A percentile compares a stretch with the other conserved stretches of the same genome.
phyloP scores from a whole-genome alignment of 1,140 invertebrate species.

The Drosophila willistoni region DNA sequence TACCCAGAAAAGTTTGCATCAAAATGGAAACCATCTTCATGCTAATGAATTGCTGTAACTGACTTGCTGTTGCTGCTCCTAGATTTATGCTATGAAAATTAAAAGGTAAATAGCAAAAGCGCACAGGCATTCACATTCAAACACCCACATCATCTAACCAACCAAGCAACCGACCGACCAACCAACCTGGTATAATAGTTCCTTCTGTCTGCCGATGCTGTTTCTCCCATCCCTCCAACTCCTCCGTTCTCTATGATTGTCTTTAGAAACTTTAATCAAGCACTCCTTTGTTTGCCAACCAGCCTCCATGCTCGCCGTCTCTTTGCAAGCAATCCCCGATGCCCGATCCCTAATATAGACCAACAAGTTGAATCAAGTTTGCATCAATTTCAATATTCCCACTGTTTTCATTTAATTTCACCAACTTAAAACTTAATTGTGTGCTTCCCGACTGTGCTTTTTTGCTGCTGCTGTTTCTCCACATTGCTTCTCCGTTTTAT shows the following conservation, averaged over 20 bases:
- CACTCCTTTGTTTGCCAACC: constrained; percentile 66
- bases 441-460: constrained; percentile 56
- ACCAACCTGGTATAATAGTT: constrained; percentile 5
- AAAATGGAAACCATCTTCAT: constrained; percentile 44
- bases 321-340: background rate
- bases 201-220: background rate
- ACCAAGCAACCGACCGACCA: background rate
- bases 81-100: constrained; percentile 77
- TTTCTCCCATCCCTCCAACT: background rate
- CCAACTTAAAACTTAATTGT: constrained; percentile 81
- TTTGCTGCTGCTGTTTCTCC: constrained; percentile 9
- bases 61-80: constrained; percentile 46
- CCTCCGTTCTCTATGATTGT: background rate
- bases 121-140: constrained; percentile 7
- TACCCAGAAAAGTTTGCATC: constrained; percentile 50
- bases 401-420: constrained; percentile 81
- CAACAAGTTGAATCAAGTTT: constrained; percentile 64
- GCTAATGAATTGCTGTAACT: constrained; percentile 78
- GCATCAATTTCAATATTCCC: constrained; percentile 81
- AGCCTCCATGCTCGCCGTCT: constrained; percentile 11
- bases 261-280: constrained; percentile 71
- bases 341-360: background rate
- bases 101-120: constrained; percentile 70
- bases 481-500: constrained; percentile 1
- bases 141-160: constrained; percentile 13